Evolutionary conservation across 1,140 invertebrate species (phyloP).

Genomic region (Phymastichus coffea): DNA sequence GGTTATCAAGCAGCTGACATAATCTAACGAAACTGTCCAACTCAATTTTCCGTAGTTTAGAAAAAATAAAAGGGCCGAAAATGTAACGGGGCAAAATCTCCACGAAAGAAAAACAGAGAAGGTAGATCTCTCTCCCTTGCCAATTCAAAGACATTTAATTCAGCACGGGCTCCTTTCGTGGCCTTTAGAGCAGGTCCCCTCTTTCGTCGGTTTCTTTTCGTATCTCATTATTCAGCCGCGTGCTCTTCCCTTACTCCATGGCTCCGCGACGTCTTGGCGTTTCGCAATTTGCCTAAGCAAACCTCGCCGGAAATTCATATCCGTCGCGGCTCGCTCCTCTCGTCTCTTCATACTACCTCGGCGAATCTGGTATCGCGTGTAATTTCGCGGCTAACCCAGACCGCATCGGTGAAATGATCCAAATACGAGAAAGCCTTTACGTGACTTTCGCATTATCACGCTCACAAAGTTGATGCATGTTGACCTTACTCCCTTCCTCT

Average conservation of each 20-base stretch:
- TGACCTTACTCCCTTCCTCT: background rate
- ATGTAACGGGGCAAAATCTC: background rate
- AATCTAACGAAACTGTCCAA: too few species aligned
- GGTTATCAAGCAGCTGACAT: too few species aligned
- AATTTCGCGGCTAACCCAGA: conserved; percentile 8
- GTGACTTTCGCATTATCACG: too few species aligned
- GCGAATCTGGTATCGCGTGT: background rate
- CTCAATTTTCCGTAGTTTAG: too few species aligned
- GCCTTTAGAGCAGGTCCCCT: background rate
- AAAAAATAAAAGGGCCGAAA: too few species aligned
- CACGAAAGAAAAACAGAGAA: background rate
- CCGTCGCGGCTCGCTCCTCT: conserved; percentile 23
- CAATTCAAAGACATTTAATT: conserved; percentile 6
- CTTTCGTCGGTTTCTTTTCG: conserved; percentile 18
- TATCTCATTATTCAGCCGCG: conserved; percentile 19
- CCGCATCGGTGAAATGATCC: conserved; percentile 9
- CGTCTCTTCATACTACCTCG: too few species aligned
- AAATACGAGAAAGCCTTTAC: conserved; percentile 9
- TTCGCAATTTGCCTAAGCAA: conserved; percentile 47
- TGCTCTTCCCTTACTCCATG: background rate
- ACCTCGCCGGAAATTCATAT: conserved; percentile 46
- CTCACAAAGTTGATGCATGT: too few species aligned
- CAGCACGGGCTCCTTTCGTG: too few species aligned
- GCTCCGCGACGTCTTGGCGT: background rate
- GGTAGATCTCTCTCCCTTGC: background rate